These are phyloP conservation scores for Apteryx owenii DNA, from an alignment of 2,113 vertebrate genomes.

Conservation along the genomic window DNA sequence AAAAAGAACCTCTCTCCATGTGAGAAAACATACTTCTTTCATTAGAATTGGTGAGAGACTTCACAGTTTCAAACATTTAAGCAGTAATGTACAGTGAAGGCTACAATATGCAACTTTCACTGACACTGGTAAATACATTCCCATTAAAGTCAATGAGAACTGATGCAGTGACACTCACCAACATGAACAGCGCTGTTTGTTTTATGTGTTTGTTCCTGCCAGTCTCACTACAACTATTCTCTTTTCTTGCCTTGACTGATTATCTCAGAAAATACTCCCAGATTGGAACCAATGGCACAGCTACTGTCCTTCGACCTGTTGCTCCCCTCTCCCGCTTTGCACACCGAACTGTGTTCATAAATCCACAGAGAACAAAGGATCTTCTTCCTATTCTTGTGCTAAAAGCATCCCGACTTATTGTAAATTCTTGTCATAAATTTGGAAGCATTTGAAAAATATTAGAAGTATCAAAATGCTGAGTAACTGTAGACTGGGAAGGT, in stretches of 20 bases:
- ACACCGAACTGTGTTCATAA: background rate
- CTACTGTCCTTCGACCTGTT: background rate
- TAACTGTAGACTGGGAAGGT: background rate
- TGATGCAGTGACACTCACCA: too few relatives aligned
- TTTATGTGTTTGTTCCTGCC: background rate
- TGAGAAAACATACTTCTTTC: too few relatives aligned
- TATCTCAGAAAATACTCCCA: background rate
- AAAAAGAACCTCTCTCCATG: background rate
- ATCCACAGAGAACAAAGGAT: background rate
- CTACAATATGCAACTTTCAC: background rate
- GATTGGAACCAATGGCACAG: background rate
- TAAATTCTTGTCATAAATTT: background rate
- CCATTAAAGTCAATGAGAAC: background rate
- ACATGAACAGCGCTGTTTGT: background rate
- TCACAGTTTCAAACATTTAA: background rate
- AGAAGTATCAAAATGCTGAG: background rate
- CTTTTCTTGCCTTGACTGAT: background rate
- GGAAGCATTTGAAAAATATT: background rate
- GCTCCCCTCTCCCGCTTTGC: background rate
- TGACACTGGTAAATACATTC: too few relatives aligned
- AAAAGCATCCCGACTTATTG: background rate
- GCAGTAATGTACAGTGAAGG: background rate
- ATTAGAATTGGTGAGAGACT: background rate
- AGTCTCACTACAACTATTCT: background rate
- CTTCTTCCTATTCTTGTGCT: background rate